Evolutionary conservation across 2,888 invertebrate genomes (phyloP).

Genomic region (Ptychoptera albimana): DNA sequence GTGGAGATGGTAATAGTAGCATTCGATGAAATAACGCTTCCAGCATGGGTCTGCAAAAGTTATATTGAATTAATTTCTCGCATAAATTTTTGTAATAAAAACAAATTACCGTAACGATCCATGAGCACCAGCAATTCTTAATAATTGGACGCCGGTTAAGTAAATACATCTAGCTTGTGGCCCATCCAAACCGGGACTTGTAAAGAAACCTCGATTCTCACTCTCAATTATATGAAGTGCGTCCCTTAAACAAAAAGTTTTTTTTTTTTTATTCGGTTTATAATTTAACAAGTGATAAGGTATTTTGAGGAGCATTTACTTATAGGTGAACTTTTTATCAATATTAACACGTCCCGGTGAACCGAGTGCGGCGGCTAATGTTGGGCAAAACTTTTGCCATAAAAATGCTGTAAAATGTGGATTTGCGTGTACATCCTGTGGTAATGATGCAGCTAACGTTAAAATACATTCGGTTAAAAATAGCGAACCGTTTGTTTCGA

Average conservation of each 20-base stretch:
- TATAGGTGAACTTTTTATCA: conserved; percentile 60
- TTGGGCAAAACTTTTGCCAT: conserved; percentile 88
- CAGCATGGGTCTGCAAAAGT: conserved; percentile 51
- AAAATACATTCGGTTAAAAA: conserved; percentile 77
- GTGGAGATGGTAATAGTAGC: conserved; percentile 72
- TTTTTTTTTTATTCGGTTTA: too few species aligned
- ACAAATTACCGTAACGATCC: conserved; percentile 40
- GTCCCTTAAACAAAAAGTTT: conserved; percentile 18
- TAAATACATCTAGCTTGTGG: conserved; percentile 83
- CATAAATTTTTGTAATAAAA: too few species aligned
- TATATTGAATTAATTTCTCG: too few species aligned
- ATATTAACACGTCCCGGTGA: conserved; percentile 54
- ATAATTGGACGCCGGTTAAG: conserved; percentile 70
- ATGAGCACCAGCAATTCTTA: conserved; percentile 75
- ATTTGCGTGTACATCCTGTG: conserved; percentile 68
- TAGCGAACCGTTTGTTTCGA: conserved; percentile 33
- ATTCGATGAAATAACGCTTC: conserved; percentile 89
- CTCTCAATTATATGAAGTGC: conserved; percentile 30
- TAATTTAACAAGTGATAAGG: background rate
- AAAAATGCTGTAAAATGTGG: conserved; percentile 74
- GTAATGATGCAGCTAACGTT: conserved; percentile 67
- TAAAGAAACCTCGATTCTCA: conserved; percentile 30
- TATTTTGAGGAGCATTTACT: conserved; percentile 28
- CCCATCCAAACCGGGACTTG: conserved; percentile 45
- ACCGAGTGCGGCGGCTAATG: conserved; percentile 72